These are phyloP conservation scores for Drosophila prostipennis DNA, from an alignment of 2,888 invertebrate genomes.

Conservation along the genomic window DNA sequence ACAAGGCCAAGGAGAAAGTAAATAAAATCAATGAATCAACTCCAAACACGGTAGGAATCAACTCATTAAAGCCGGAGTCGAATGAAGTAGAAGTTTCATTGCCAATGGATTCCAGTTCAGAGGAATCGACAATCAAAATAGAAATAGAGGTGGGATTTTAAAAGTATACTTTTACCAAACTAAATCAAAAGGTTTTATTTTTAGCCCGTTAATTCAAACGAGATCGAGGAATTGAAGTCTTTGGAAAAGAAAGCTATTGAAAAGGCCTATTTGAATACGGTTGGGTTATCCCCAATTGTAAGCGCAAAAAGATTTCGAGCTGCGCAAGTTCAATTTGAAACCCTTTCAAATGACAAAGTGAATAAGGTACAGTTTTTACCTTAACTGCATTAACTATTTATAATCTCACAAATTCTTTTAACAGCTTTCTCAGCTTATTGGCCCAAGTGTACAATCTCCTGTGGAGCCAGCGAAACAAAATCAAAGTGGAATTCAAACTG, in stretches of 20 bases:
- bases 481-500: too few relatives aligned
- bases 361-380: too few relatives aligned
- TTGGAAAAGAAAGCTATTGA: not conserved
- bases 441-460: too few relatives aligned
- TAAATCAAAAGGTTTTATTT: too few relatives aligned
- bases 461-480: too few relatives aligned
- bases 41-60: not conserved
- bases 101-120: not conserved
- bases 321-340: too few relatives aligned
- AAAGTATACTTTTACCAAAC: too few relatives aligned
- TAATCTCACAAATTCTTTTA: not conserved
- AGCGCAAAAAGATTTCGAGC: too few relatives aligned
- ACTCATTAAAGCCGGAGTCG: not conserved
- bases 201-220: not conserved
- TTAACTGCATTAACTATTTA: not conserved
- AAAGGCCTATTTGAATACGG: not conserved
- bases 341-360: too few relatives aligned
- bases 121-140: not conserved
- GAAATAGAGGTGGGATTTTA: constrained; percentile 8
- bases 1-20: not conserved
- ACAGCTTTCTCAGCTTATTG: too few relatives aligned
- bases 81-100: not conserved
- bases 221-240: not conserved
- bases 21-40: not conserved
- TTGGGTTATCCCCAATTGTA: too few relatives aligned